Evolutionary conservation across 23 tunicate genomes (phyloP).

Genomic region (Halocynthia roretzi): DNA sequence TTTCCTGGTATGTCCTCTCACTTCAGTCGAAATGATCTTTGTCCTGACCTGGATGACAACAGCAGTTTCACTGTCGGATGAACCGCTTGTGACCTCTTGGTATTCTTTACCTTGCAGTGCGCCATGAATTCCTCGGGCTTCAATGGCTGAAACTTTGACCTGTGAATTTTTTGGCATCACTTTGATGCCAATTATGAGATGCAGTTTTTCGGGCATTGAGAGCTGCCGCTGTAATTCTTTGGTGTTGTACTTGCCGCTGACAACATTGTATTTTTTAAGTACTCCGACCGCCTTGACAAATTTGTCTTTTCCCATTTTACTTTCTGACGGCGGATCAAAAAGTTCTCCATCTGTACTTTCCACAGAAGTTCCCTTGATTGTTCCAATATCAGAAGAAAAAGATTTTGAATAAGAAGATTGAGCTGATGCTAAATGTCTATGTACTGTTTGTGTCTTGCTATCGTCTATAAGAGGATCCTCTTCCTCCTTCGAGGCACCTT

Average conservation of each 20-base stretch:
- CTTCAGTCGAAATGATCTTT: conserved; percentile 57
- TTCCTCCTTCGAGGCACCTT: conserved; percentile 14
- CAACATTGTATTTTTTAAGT: conserved; percentile 42
- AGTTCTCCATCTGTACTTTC: not conserved
- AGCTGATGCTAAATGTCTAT: conserved; percentile 2
- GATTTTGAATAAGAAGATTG: conserved; percentile 10
- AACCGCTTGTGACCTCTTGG: conserved; percentile 11
- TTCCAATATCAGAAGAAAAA: not conserved
- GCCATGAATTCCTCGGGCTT: conserved; percentile 22
- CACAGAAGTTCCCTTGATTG: no score
- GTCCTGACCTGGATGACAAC: conserved; percentile 67
- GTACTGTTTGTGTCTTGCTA: conserved; percentile 25
- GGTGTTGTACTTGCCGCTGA: conserved; percentile 18
- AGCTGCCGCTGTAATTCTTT: conserved; percentile 20
- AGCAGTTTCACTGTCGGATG: conserved; percentile 19
- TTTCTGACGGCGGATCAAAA: not conserved
- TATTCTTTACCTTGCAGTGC: conserved; percentile 26
- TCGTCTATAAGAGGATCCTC: conserved; percentile 19
- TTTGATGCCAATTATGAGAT: conserved; percentile 57
- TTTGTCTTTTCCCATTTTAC: conserved; percentile 24
- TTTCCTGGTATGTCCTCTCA: conserved; percentile 79
- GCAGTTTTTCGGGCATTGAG: conserved; percentile 2
- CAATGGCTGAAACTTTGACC: conserved; percentile 70
- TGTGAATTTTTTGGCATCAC: conserved; percentile 38
- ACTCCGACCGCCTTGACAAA: conserved; percentile 45